phyloP scores from a whole-genome alignment of 2,113 vertebrate genomes.

The Cygnus atratus region DNA sequence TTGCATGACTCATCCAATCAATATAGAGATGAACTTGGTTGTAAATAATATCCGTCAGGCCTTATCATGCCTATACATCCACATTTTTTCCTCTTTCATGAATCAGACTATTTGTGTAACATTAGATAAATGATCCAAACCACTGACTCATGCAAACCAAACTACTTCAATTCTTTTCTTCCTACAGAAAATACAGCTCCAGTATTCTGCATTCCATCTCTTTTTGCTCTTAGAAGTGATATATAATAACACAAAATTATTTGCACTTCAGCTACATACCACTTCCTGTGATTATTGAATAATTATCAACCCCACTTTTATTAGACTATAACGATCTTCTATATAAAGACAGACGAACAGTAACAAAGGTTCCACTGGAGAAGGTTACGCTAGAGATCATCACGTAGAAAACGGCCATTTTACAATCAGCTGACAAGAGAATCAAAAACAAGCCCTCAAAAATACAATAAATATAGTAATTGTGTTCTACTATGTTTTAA shows the following conservation, averaged over 20 bases:
- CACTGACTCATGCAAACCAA: conserved; percentile 38
- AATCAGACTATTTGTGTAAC: conserved; percentile 41
- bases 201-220: background rate
- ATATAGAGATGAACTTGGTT: background rate
- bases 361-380: background rate
- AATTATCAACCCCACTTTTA: background rate
- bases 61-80: conserved; percentile 12
- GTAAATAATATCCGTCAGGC: conserved; percentile 26
- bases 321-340: background rate
- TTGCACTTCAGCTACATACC: background rate
- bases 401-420: background rate
- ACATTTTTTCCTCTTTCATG: background rate
- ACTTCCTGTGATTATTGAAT: background rate
- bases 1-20: conserved; percentile 33
- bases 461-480: background rate
- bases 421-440: background rate
- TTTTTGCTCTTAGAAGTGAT: background rate
- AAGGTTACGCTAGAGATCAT: background rate
- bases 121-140: conserved; percentile 34
- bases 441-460: background rate
- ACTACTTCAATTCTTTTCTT: background rate
- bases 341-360: background rate
- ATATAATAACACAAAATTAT: background rate
- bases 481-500: background rate
- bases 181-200: background rate